Base-by-base conservation (phyloP, 2,888 invertebrate species). In the Acholoe squamosa region DNA sequence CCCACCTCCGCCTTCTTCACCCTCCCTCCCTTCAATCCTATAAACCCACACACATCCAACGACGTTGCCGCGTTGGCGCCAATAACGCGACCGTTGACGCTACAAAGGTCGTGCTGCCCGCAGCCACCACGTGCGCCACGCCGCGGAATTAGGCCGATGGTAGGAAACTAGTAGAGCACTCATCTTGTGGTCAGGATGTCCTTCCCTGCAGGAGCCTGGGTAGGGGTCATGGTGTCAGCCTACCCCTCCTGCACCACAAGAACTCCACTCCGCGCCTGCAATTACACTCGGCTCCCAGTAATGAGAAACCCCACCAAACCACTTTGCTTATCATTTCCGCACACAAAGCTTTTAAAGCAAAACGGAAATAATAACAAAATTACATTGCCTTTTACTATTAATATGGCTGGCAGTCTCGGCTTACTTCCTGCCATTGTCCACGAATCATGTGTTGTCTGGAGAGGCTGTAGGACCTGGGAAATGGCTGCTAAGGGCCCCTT, bases 291-390 rank as follows among this genome's bases (percentile, higher is more conserved):
- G 19, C 61, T 61, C 10, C 61, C n/a, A n/a, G 61, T 61, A 19
- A 61, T 61, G n/a, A 61, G 43, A 61, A 61, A 61, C 61, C 10
- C n/a, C 61, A 61, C 61, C n/a, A n/a, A 61, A 19, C n/a, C 61
- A 43, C 43, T 43, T 43, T 43, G 43, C 43, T 43, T 43, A 43
- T 43, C 43, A 43, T 43, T 43, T 43, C 43, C 43, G 43, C 43
- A 43, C 43, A 43, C 43, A 43, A 43, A 43, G 43, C 43, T 43
- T 43, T 43, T 43, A 43, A 43, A 43, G 43, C 43, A 43, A 43
- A 43, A 43, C 43, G 43, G 43, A 43, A 43, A 43, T 43, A 43
- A 43, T 43, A 43, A 43, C 43, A 43, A 43, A 43, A 43, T 43
- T 43, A 43, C 43, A 43, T 43, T 43, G 43, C 43, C 43, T 43